Conservation (phyloP, 2,888 invertebrate genomes). For the Scaptomyza caliginosa region DNA sequence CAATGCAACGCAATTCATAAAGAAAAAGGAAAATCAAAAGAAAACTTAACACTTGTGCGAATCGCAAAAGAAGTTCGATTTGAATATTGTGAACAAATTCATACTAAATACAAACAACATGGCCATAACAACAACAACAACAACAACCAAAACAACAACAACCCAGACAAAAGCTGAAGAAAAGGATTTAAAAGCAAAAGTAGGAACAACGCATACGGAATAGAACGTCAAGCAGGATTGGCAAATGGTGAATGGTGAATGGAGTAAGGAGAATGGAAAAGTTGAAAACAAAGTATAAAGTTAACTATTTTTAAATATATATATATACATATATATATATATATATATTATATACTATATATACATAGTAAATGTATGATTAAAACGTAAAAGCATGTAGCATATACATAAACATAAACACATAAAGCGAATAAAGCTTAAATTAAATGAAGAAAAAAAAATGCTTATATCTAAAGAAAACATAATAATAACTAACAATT, state of each 20-base stretch:
- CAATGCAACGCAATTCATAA: slow-evolving; percentile 27
- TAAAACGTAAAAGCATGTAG: slow-evolving; percentile 35
- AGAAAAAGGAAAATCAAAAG: slow-evolving; percentile 9
- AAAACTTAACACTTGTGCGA: slow-evolving; percentile 10
- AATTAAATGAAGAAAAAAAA: too few species aligned
- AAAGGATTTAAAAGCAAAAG: slow-evolving; percentile 3
- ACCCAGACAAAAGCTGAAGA: slow-evolving; percentile 12
- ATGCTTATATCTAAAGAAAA: slow-evolving; percentile 23
- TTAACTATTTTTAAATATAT: slow-evolving; percentile 83
- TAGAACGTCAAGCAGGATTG: slow-evolving; percentile 10
- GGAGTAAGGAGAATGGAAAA: slow-evolving; percentile 21
- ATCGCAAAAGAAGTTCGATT: slow-evolving; percentile 9
- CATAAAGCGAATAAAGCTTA: slow-evolving; percentile 6
- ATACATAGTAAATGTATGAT: slow-evolving; percentile 35
- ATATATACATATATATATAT: too few species aligned
- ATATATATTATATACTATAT: slow-evolving; percentile 19
- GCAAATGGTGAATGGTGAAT: slow-evolving; percentile 11
- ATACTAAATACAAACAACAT: slow-evolving; percentile 24
- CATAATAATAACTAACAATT: slow-evolving; percentile 3
- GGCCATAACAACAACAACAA: slow-evolving; percentile 43
- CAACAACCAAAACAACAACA: slow-evolving; percentile 19
- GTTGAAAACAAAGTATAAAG: slow-evolving; percentile 82
- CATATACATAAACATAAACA: neutral
- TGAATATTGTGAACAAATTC: slow-evolving; percentile 9
- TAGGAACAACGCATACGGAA: slow-evolving; percentile 10